Conservation (phyloP, 2,797 vertebrate genomes). For the Premnoplex brunnescens region DNA sequence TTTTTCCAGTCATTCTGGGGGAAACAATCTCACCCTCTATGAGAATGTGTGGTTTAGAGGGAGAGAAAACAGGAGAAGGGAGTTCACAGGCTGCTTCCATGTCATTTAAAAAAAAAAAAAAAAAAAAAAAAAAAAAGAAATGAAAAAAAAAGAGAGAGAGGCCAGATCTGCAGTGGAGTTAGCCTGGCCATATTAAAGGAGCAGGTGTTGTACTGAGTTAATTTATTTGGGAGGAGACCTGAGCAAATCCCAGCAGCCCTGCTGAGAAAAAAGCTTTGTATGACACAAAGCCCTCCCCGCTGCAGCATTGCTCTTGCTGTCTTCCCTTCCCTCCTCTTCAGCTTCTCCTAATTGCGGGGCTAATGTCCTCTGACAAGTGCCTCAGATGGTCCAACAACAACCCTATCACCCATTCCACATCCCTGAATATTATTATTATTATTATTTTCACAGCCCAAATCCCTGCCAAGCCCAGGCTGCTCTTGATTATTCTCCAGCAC, state of each 20-base stretch:
- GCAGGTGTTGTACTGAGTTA: constrained; percentile 27
- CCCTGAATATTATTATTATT: background rate
- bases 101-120: background rate
- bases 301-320: background rate
- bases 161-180: background rate
- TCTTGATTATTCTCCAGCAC: background rate
- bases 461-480: background rate
- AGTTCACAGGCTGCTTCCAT: background rate
- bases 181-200: constrained; percentile 17
- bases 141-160: background rate
- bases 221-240: constrained; percentile 49
- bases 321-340: background rate
- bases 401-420: background rate
- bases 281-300: constrained; percentile 23
- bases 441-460: background rate
- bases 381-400: constrained; percentile 27
- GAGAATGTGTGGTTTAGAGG: background rate
- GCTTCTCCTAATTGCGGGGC: constrained; percentile 32
- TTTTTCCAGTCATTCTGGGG: background rate
- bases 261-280: constrained; percentile 18
- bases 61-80: background rate
- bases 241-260: constrained; percentile 51
- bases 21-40: background rate
- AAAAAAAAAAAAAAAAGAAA: background rate
- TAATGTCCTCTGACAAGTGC: constrained; percentile 50